Conservation (phyloP, 2,797 vertebrate species). For the Pempheris klunzingeri region DNA sequence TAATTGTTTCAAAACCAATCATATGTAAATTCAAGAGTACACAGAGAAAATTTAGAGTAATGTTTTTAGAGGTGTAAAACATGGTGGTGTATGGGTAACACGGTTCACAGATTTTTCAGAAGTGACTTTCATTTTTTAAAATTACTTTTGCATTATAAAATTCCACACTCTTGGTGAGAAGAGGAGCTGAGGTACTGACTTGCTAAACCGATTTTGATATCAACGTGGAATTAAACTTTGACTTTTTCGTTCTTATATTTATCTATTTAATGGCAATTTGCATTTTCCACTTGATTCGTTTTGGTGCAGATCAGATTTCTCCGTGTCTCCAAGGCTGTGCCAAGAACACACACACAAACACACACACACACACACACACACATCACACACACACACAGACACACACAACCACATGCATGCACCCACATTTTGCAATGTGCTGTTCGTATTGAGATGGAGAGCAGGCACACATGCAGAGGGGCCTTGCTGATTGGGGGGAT, state of each 20-base stretch:
- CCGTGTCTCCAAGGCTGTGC: background rate
- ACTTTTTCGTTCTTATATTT: background rate
- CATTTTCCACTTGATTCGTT: conserved; percentile 5
- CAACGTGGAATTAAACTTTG: background rate
- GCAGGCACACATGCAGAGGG: conserved; percentile 46
- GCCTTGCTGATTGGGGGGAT: conserved; percentile 27
- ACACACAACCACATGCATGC: conserved; percentile 33
- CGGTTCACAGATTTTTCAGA: background rate
- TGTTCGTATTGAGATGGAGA: conserved; percentile 55
- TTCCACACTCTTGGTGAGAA: background rate
- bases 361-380: conserved; percentile 16
- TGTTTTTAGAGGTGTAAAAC: background rate
- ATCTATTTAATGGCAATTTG: background rate
- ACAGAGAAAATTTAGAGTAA: too few species aligned
- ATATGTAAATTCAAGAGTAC: too few species aligned
- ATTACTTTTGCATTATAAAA: background rate
- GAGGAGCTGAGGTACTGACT: background rate
- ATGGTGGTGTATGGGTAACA: background rate
- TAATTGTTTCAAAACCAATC: background rate
- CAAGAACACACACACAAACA: background rate
- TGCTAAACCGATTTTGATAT: background rate
- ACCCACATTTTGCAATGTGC: conserved; percentile 8
- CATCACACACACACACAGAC: conserved; percentile 27
- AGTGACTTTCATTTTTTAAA: background rate
- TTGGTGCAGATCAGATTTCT: background rate